phyloP scores from a whole-genome alignment of 2,888 invertebrate genomes.

The Rhynchonema sp. region DNA sequence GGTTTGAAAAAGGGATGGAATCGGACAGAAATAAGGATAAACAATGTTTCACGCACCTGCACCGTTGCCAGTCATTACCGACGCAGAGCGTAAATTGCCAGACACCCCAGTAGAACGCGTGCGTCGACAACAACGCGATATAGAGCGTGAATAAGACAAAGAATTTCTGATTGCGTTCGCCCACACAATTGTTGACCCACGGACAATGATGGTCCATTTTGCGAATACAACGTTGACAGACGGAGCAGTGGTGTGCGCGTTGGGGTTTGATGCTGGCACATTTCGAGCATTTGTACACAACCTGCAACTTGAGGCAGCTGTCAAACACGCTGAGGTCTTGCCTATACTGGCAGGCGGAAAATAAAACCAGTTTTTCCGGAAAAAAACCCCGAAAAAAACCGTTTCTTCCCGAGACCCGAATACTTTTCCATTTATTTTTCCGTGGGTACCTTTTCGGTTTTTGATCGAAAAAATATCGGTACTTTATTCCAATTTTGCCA shows the following conservation, averaged over 20 bases:
- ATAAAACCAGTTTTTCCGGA: too few relatives aligned
- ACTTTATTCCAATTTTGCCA: too few relatives aligned
- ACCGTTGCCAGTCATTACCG: constrained; percentile 26
- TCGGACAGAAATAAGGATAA: too few relatives aligned
- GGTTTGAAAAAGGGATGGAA: too few relatives aligned
- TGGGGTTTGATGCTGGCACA: constrained; percentile 85
- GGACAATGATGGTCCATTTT: constrained; percentile 73
- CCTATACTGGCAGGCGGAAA: too few relatives aligned
- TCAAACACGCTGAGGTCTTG: too few relatives aligned
- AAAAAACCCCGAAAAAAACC: too few relatives aligned
- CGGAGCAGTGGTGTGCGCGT: constrained; percentile 11
- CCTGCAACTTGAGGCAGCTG: constrained; percentile 37
- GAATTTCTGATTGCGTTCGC: constrained; percentile 97
- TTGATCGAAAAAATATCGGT: too few relatives aligned
- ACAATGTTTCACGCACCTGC: too few relatives aligned
- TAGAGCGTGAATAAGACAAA: constrained; percentile 96
- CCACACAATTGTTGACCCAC: constrained; percentile 82
- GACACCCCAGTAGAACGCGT: constrained; percentile 71
- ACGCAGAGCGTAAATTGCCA: constrained; percentile 86
- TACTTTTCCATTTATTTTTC: too few relatives aligned
- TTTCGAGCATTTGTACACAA: constrained; percentile 78
- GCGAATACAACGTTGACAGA: constrained; percentile 45
- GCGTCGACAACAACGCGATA: constrained; percentile 84
- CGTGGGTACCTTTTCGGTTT: too few relatives aligned
- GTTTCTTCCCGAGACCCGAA: too few relatives aligned